A percentile compares a stretch with the other conserved stretches of the same genome.
Conservation (phyloP, 2,888 invertebrate species). For the Globia sparganii region DNA sequence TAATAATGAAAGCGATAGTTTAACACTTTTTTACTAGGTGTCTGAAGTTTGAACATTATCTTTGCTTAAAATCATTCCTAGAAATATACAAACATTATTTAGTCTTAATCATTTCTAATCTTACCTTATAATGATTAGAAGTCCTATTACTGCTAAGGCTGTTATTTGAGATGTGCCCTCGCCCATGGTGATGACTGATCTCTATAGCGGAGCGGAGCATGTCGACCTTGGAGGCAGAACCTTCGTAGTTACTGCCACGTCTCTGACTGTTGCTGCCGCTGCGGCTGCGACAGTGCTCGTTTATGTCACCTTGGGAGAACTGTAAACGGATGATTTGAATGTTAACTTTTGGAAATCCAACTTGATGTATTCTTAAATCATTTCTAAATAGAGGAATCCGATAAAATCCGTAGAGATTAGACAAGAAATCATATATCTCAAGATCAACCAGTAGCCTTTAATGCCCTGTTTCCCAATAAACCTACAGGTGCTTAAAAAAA, state of each 20-base stretch:
- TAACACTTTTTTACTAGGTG: not conserved
- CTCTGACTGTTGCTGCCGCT: constrained; percentile 89
- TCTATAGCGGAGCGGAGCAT: constrained; percentile 93
- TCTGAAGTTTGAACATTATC: not conserved
- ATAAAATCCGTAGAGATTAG: not conserved
- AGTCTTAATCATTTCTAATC: not conserved
- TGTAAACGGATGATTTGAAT: constrained; percentile 61
- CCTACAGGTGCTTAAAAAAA: not conserved
- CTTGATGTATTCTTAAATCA: not conserved
- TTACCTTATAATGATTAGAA: constrained; percentile 83
- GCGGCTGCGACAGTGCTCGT: constrained; percentile 86
- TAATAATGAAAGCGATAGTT: not conserved
- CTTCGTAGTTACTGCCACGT: constrained; percentile 91
- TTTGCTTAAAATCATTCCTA: not conserved
- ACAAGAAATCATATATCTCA: not conserved
- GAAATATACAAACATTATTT: not conserved
- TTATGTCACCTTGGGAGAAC: constrained; percentile 89
- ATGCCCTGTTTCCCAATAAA: not conserved
- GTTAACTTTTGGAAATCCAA: not conserved
- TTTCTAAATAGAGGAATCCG: not conserved
- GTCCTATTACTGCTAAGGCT: constrained; percentile 85
- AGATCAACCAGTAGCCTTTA: not conserved
- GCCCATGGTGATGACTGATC: constrained; percentile 91
- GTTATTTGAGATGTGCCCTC: constrained; percentile 91
- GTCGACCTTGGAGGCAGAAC: constrained; percentile 92